Evolutionary conservation across 2,113 vertebrate species (phyloP).

Genomic region (Leptosomus discolor): DNA sequence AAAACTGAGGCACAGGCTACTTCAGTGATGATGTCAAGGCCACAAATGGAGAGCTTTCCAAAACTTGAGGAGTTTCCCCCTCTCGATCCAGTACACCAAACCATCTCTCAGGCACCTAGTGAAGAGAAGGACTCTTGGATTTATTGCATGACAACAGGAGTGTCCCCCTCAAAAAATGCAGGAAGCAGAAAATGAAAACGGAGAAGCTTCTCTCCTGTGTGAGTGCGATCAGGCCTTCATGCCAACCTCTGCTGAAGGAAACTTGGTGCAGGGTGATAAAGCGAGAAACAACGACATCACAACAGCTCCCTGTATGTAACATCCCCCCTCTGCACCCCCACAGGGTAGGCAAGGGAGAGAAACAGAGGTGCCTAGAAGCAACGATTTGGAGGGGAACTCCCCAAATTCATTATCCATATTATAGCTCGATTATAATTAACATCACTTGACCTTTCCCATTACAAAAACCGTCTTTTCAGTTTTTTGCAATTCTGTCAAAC

Average conservation of each 20-base stretch:
- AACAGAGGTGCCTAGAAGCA: background rate
- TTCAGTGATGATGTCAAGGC: background rate
- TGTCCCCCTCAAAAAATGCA: background rate
- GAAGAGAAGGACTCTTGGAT: background rate
- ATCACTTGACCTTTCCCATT: background rate
- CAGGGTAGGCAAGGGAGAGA: background rate
- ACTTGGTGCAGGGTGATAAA: background rate
- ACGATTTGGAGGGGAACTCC: background rate
- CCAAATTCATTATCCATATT: background rate
- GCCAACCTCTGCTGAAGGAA: background rate
- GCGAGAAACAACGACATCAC: background rate
- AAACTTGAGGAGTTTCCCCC: background rate
- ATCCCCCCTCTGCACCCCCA: background rate
- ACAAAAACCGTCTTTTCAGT: background rate
- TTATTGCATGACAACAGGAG: background rate
- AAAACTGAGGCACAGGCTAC: background rate
- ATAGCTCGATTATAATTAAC: background rate
- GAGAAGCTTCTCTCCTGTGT: background rate
- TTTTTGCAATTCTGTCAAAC: background rate
- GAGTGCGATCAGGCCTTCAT: background rate
- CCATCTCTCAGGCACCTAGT: background rate
- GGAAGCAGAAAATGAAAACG: background rate
- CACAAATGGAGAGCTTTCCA: background rate
- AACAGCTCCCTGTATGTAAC: fast-evolving
- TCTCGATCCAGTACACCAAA: background rate